These are phyloP conservation scores for Nephila pilipes DNA, from an alignment of 1,140 invertebrate genomes.

Conservation along the genomic window DNA sequence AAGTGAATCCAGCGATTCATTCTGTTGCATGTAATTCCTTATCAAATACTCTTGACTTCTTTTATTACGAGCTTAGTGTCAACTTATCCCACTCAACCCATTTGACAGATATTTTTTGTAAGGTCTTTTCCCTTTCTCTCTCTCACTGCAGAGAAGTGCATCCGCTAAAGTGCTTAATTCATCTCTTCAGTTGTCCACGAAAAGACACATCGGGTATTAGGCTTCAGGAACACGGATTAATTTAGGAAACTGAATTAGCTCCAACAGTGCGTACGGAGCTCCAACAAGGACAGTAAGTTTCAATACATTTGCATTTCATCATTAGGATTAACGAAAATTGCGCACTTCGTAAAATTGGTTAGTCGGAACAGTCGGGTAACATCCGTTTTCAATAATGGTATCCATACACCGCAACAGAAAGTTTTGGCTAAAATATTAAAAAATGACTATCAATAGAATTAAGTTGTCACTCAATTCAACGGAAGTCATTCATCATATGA, in stretches of 20 bases:
- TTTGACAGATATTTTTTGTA: not conserved
- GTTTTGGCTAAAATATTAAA: not conserved
- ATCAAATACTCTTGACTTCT: too few species aligned
- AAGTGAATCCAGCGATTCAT: too few species aligned
- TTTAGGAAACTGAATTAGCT: conserved; percentile 43
- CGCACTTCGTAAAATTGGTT: conserved; percentile 12
- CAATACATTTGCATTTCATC: conserved; percentile 49
- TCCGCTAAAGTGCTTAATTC: conserved; percentile 42
- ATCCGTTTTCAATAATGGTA: conserved; percentile 35
- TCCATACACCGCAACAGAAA: not conserved
- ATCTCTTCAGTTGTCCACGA: conserved; percentile 22
- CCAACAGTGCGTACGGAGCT: not conserved
- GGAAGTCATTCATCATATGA: not conserved
- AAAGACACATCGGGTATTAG: conserved; percentile 55
- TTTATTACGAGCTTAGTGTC: too few species aligned
- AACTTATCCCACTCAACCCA: not conserved
- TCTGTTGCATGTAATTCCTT: too few species aligned
- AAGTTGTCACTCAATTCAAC: not conserved
- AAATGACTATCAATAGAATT: not conserved
- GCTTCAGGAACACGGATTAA: conserved; percentile 26
- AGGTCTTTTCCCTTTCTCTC: not conserved
- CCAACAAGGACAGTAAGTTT: not conserved
- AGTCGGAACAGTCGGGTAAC: conserved; percentile 1
- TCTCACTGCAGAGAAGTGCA: not conserved
- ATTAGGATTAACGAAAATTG: conserved; percentile 45